These are phyloP conservation scores for Styela clava DNA, from an alignment of 23 tunicate species.

Conservation along the genomic window DNA sequence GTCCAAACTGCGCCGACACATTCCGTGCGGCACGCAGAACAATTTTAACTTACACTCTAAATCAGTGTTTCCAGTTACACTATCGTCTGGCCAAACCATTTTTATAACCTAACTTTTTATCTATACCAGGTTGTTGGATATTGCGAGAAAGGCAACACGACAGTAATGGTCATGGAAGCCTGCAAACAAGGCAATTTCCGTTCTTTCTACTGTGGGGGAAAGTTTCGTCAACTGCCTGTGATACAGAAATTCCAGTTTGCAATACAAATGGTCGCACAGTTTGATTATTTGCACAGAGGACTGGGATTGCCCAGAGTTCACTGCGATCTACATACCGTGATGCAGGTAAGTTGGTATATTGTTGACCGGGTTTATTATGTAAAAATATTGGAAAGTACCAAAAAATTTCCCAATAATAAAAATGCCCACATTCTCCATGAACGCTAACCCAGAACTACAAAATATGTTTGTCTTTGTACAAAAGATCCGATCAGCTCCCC, in stretches of 20 bases:
- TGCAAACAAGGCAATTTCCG: constrained; percentile 26
- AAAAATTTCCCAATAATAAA: background rate
- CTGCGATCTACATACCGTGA: constrained; percentile 28
- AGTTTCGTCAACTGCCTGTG: constrained; percentile 1
- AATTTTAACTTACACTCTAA: no score
- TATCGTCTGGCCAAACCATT: no score
- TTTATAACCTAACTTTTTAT: no score
- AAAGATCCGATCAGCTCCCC: no score
- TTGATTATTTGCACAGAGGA: constrained; percentile 30
- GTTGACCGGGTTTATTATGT: no score
- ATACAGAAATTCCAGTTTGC: constrained; percentile 3
- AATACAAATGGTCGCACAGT: constrained; percentile 16
- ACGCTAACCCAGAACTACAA: no score
- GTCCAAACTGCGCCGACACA: no score
- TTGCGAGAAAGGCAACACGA: constrained; percentile 18
- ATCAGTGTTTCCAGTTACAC: no score
- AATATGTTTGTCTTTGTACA: no score
- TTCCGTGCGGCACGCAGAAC: no score
- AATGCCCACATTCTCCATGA: no score
- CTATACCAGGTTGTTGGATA: constrained; percentile 7
- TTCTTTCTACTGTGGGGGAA: background rate
- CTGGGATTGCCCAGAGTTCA: constrained; percentile 16
- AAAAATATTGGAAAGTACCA: background rate
- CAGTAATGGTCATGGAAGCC: constrained; percentile 12
- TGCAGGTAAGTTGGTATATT: constrained; percentile 17